Percentiles rank a stretch among this genome's conserved stretches.
Conservation (phyloP, 2,797 vertebrate species). For the Epinephelus awoara region DNA sequence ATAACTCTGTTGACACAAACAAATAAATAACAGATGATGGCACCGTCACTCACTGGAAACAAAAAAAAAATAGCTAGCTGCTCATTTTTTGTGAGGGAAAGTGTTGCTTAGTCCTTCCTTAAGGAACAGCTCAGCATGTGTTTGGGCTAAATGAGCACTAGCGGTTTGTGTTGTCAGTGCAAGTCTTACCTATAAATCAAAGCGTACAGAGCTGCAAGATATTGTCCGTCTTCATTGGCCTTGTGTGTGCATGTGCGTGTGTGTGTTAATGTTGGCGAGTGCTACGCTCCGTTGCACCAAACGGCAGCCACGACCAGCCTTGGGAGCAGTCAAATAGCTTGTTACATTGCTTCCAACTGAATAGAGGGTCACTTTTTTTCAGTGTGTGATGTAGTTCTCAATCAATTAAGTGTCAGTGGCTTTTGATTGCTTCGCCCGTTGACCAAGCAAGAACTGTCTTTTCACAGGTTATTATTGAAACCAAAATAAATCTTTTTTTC, state of each 20-base stretch:
- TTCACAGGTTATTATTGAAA: conserved; percentile 17
- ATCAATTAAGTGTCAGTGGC: conserved; percentile 55
- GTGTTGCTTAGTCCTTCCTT: conserved; percentile 40
- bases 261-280: conserved; percentile 39
- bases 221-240: not conserved
- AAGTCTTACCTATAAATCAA: conserved; percentile 26
- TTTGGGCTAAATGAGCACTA: conserved; percentile 43
- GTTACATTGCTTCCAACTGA: conserved; percentile 32
- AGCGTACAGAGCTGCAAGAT: conserved; percentile 22
- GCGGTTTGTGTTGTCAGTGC: conserved; percentile 43
- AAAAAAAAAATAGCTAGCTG: conserved; percentile 43
- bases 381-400: conserved; percentile 26
- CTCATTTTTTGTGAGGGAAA: conserved; percentile 75
- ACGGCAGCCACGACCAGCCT: conserved; percentile 27
- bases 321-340: conserved; percentile 30
- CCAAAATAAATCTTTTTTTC: conserved; percentile 8
- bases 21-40: conserved; percentile 86
- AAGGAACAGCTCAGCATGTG: conserved; percentile 46
- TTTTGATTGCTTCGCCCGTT: conserved; percentile 35
- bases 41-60: conserved; percentile 51
- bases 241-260: conserved; percentile 18
- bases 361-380: conserved; percentile 32
- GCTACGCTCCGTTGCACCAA: conserved; percentile 36
- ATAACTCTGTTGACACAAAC: conserved; percentile 84
- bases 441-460: conserved; percentile 9